Evolutionary conservation across 2,888 invertebrate species (phyloP).

Genomic region (Itoplectis maculator): DNA sequence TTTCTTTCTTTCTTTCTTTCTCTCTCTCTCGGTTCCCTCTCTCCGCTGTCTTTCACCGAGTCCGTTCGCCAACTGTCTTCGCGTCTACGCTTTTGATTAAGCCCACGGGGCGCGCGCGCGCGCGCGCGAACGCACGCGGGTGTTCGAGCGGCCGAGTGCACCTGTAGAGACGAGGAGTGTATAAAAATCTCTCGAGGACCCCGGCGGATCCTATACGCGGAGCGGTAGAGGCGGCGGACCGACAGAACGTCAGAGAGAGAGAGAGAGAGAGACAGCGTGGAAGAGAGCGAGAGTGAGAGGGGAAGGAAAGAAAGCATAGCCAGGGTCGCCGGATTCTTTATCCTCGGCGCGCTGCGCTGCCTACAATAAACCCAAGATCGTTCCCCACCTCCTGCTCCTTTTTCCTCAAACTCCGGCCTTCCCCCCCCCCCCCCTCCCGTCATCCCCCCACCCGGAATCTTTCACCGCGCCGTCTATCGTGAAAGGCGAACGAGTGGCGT

Average conservation of each 20-base stretch:
- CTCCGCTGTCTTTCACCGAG: no score
- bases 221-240: background rate
- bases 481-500: slow-evolving; percentile 45
- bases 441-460: slow-evolving; percentile 44
- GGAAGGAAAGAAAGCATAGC: slow-evolving; percentile 6
- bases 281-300: slow-evolving; percentile 32
- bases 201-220: slow-evolving; percentile 16
- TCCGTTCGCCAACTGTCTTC: slow-evolving; percentile 61
- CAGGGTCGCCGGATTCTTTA: slow-evolving; percentile 54
- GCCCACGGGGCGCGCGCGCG: slow-evolving; percentile 60
- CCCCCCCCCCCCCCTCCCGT: background rate
- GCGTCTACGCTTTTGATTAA: slow-evolving; percentile 63
- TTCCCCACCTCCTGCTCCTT: background rate
- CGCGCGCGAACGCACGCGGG: slow-evolving; percentile 43
- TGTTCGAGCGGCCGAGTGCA: slow-evolving; percentile 39
- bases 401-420: slow-evolving; percentile 13
- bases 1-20: slow-evolving; percentile 20
- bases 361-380: slow-evolving; percentile 16
- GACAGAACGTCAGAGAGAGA: slow-evolving; percentile 1
- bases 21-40: background rate
- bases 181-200: slow-evolving; percentile 45
- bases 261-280: slow-evolving; percentile 38
- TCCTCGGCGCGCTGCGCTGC: slow-evolving; percentile 66
- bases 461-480: slow-evolving; percentile 37
- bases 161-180: slow-evolving; percentile 54